A percentile compares a stretch with the other conserved stretches of the same genome.
These are phyloP conservation scores for Abscondita cerata DNA, from an alignment of 2,888 invertebrate genomes.

Conservation along the genomic window DNA sequence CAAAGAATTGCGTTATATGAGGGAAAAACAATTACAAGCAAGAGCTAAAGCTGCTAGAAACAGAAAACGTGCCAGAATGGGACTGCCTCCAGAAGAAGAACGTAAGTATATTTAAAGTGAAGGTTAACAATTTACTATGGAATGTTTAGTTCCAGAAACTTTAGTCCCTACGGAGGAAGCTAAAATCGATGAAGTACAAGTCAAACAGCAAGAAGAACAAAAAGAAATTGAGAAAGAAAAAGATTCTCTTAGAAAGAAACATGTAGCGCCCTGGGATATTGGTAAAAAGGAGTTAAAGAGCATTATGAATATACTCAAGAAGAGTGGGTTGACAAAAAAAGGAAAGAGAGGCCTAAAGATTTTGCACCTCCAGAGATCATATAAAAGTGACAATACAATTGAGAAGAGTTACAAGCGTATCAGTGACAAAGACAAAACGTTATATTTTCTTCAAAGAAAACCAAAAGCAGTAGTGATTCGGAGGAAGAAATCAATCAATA, in stretches of 20 bases:
- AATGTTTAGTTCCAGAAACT: too few relatives aligned
- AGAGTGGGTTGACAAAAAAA: slow-evolving; percentile 78
- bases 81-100: slow-evolving; percentile 67
- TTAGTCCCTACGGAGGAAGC: slow-evolving; percentile 42
- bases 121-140: too few relatives aligned
- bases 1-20: slow-evolving; percentile 65
- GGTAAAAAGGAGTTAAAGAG: slow-evolving; percentile 70
- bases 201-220: slow-evolving; percentile 36
- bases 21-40: slow-evolving; percentile 73
- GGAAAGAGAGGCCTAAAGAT: slow-evolving; percentile 74
- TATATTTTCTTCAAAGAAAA: slow-evolving; percentile 51
- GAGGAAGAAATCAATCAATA: slow-evolving; percentile 15
- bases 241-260: slow-evolving; percentile 62
- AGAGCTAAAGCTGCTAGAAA: slow-evolving; percentile 76
- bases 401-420: slow-evolving; percentile 13
- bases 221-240: slow-evolving; percentile 61
- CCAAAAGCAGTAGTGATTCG: slow-evolving; percentile 12
- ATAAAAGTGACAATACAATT: slow-evolving; percentile 40
- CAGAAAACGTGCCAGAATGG: slow-evolving; percentile 74
- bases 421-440: slow-evolving; percentile 41
- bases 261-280: slow-evolving; percentile 75
- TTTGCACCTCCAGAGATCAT: slow-evolving; percentile 73
- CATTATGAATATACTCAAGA: slow-evolving; percentile 72
- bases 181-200: slow-evolving; percentile 52
- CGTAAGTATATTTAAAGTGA: too few relatives aligned